Evolutionary conservation across 1,140 invertebrate genomes (phyloP).

Genomic region (Bursaphelenchus mucronatus): DNA sequence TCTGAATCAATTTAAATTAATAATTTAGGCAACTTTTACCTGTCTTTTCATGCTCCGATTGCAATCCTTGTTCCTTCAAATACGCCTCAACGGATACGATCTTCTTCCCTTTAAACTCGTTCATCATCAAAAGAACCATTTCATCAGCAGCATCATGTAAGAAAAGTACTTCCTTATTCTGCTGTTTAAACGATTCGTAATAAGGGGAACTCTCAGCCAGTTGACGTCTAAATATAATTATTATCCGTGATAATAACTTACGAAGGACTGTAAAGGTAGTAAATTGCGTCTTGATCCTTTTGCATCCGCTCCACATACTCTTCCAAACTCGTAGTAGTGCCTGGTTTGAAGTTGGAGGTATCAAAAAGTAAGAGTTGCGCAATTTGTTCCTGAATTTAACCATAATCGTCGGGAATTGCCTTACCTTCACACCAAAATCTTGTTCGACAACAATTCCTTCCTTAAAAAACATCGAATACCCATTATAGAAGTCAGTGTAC

Average conservation of each 20-base stretch:
- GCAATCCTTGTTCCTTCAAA: slow-evolving; percentile 69
- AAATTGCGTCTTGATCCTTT: slow-evolving; percentile 78
- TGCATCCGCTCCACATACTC: slow-evolving; percentile 76
- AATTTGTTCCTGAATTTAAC: slow-evolving; percentile 83
- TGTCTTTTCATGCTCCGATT: slow-evolving; percentile 67
- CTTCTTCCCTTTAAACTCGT: slow-evolving; percentile 74
- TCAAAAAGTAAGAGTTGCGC: slow-evolving; percentile 84
- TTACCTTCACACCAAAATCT: slow-evolving; percentile 76
- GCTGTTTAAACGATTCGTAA: slow-evolving; percentile 74
- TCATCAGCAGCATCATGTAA: slow-evolving; percentile 94
- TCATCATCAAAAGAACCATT: slow-evolving; percentile 81
- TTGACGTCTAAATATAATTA: slow-evolving; percentile 69
- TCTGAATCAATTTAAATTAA: slow-evolving; percentile 23
- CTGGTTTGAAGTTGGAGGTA: slow-evolving; percentile 74
- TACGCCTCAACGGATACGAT: slow-evolving; percentile 89
- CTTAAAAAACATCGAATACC: slow-evolving; percentile 87
- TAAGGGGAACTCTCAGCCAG: slow-evolving; percentile 88
- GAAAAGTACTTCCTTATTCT: slow-evolving; percentile 84
- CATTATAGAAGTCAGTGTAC: slow-evolving; percentile 80
- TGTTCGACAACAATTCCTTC: slow-evolving; percentile 80
- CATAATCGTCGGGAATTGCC: slow-evolving; percentile 34
- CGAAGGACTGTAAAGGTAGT: slow-evolving; percentile 87
- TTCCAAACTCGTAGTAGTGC: slow-evolving; percentile 73
- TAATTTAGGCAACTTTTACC: slow-evolving; percentile 39
- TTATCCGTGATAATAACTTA: slow-evolving; percentile 61